Percentiles rank a stretch among this genome's conserved stretches.
phyloP scores from a whole-genome alignment of 92 coral and sea anemone species.

The Bergia puertoricense region DNA sequence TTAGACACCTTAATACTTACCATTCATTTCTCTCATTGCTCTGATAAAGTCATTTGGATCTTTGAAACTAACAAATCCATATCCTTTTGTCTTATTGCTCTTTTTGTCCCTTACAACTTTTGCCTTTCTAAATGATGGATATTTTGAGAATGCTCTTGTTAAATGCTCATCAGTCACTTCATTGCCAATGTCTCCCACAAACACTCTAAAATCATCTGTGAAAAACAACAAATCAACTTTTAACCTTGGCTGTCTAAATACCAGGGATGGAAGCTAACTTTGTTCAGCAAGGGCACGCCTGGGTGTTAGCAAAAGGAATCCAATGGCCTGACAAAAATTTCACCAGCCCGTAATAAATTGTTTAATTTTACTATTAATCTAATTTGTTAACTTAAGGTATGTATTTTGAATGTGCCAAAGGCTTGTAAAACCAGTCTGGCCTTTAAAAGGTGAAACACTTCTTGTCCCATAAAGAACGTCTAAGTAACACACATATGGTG shows the following conservation, averaged over 20 bases:
- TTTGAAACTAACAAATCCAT: conserved; percentile 96
- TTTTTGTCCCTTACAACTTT: conserved; percentile 95
- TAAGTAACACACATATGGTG: too few relatives aligned
- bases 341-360: too few relatives aligned
- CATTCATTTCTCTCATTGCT: conserved; percentile 99
- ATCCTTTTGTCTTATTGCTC: conserved; percentile 92
- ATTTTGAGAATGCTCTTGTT: conserved; percentile 88
- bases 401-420: too few relatives aligned
- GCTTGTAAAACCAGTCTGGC: too few relatives aligned
- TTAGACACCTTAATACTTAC: conserved; percentile 53
- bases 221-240: background rate
- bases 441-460: too few relatives aligned
- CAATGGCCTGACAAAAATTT: too few relatives aligned
- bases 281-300: too few relatives aligned
- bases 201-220: conserved; percentile 96
- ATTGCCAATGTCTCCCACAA: conserved; percentile 98
- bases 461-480: too few relatives aligned
- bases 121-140: conserved; percentile 91
- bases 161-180: conserved; percentile 95
- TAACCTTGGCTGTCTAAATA: background rate
- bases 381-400: too few relatives aligned
- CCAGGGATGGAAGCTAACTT: too few relatives aligned
- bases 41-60: conserved; percentile 95
- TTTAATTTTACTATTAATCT: too few relatives aligned
- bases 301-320: too few relatives aligned